Conservation (phyloP, 2,113 vertebrate species). For the Menura novaehollandiae region DNA sequence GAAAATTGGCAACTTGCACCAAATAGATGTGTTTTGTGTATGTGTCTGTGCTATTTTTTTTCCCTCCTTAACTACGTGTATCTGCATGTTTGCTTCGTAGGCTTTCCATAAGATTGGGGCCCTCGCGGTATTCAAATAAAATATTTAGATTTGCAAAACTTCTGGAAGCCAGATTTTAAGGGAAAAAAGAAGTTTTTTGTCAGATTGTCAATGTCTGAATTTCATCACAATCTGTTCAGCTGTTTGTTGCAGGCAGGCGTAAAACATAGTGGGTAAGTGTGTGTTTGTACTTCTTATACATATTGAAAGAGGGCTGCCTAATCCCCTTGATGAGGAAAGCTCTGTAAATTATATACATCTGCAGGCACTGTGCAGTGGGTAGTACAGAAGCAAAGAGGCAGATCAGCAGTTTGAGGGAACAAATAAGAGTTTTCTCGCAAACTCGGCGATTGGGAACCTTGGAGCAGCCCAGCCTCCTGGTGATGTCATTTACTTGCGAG, state of each 20-base stretch:
- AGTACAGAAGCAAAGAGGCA: conserved; percentile 15
- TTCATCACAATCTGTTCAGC: conserved; percentile 80
- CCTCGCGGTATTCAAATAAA: conserved; percentile 70
- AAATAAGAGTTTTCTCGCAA: not conserved
- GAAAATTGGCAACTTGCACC: conserved; percentile 62
- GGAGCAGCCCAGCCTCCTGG: not conserved
- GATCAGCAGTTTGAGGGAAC: not conserved
- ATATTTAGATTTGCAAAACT: conserved; percentile 78
- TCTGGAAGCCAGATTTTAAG: conserved; percentile 77
- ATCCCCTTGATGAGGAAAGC: conserved; percentile 68
- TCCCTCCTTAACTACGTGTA: conserved; percentile 22
- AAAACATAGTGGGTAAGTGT: conserved; percentile 67
- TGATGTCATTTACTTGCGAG: not conserved
- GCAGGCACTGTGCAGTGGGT: not conserved
- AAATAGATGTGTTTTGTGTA: not conserved
- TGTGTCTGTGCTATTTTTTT: not conserved
- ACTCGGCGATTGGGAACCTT: not conserved
- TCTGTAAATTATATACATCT: conserved; percentile 61
- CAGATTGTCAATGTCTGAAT: conserved; percentile 78
- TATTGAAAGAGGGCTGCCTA: conserved; percentile 69
- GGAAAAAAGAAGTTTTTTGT: conserved; percentile 74
- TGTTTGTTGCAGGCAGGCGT: conserved; percentile 78
- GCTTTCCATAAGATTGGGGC: conserved; percentile 69
- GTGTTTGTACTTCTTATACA: conserved; percentile 75
- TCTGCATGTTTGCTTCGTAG: conserved; percentile 73